Base-by-base conservation (phyloP, 2,113 vertebrate genomes). In the Sus scrofa region DNA sequence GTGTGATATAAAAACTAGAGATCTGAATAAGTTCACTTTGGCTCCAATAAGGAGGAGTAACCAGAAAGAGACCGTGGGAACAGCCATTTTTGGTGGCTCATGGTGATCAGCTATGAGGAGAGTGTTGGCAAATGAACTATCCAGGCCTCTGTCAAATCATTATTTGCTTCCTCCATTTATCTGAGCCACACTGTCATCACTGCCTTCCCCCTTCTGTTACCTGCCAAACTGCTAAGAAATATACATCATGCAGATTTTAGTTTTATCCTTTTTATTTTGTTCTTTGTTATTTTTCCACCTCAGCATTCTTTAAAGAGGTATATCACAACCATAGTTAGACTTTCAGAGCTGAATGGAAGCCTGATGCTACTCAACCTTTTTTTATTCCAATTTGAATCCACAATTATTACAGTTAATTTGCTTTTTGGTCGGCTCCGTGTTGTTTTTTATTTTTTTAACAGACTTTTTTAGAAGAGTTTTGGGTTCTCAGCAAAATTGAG, bases 1-100 rank as follows among this genome's bases (percentile, higher is more conserved):
- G 89, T 95, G 7, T 94, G 86, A 26, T 26, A 87, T 34, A 81
- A 84, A 85, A 74, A 79, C 39, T 71, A 78, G 50, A 87, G 30
- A 70, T 34, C 34, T 34, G 12, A 90, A 60, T 34, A 58, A 58
- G 34, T 52, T 91, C 15, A 30, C 11, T 60, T 70, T 39, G 39
- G 19, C 74, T 37, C 62, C 5, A 37, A 19, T 3, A 84, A 32
- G 22, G 77, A 54, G 27, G 50, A 37, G n/a, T 52, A 89, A 34
- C 71, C 50, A 19, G 10, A 74, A 67, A 89, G 58, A 75, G 18
- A 65, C 4, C 12, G 56, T 8, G 74, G 65, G 30, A 60, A 73
- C 9, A 86, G 30, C 65, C 37, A 2, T 37, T 65, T 13, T 58
- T 83, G 24, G 3, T n/a, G 62, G 15, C 18, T 81, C 8, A 8